These are phyloP conservation scores for Mercenaria mercenaria DNA, from an alignment of 1,140 invertebrate species.

Conservation along the genomic window DNA sequence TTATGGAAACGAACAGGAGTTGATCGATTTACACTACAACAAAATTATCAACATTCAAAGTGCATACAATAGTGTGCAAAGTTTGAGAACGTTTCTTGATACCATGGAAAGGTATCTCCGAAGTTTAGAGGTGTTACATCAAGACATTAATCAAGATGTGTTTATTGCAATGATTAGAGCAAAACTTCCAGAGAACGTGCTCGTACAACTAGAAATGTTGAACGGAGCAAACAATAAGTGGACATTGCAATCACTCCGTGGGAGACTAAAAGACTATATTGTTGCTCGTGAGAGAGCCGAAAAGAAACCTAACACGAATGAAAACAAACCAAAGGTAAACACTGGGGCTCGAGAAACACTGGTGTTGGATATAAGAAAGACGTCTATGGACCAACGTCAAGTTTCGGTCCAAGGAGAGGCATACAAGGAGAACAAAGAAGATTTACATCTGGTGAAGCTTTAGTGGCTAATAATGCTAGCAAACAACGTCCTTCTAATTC, in stretches of 20 bases:
- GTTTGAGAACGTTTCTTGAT: slow-evolving; percentile 10
- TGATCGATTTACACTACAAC: no score
- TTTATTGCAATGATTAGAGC: slow-evolving; percentile 1
- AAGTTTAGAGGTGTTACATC: background rate
- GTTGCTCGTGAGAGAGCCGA: slow-evolving; percentile 4
- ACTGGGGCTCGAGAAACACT: no score
- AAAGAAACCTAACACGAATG: no score
- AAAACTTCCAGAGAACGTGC: slow-evolving; percentile 20
- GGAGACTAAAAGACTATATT: background rate
- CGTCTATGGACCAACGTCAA: no score
- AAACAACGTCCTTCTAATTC: no score
- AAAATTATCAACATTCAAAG: no score
- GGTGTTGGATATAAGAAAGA: no score
- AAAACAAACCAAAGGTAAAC: no score
- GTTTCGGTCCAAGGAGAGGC: no score
- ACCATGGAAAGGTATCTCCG: background rate
- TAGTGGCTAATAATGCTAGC: no score
- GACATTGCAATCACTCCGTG: background rate
- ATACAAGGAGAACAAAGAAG: no score
- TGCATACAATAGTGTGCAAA: background rate
- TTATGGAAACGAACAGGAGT: background rate
- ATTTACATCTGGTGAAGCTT: no score
- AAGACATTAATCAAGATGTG: slow-evolving; percentile 8
- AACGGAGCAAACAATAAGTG: background rate
- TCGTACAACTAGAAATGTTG: background rate